Conservation (phyloP, 2,113 vertebrate genomes). For the Phyllopteryx taeniolatus region DNA sequence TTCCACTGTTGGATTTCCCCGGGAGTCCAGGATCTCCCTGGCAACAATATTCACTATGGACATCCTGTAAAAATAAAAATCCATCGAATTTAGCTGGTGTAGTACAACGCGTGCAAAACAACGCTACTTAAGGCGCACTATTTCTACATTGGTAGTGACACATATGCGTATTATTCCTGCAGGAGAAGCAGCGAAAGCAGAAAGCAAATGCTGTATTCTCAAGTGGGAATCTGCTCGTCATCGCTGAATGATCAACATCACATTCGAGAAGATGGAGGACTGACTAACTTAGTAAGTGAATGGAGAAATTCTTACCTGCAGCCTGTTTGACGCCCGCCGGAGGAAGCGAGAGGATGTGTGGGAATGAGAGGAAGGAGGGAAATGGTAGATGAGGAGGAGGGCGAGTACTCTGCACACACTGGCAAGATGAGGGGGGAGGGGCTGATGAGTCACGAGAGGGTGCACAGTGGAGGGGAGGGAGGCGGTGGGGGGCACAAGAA, state of each 20-base stretch:
- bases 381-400: slow-evolving; percentile 44
- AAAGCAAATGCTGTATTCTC: background rate
- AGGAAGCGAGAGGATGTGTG: slow-evolving; percentile 49
- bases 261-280: slow-evolving; percentile 6
- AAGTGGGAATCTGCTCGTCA: background rate
- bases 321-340: slow-evolving; percentile 54
- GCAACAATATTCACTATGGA: slow-evolving; percentile 86
- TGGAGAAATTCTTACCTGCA: slow-evolving; percentile 65
- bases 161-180: background rate
- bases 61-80: slow-evolving; percentile 68
- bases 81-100: background rate
- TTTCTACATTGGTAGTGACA: background rate
- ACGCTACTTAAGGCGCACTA: too few species aligned
- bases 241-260: slow-evolving; percentile 19
- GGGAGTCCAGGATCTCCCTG: slow-evolving; percentile 91
- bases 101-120: background rate
- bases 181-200: background rate
- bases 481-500: slow-evolving; percentile 12
- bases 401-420: slow-evolving; percentile 48
- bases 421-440: slow-evolving; percentile 57
- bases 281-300: slow-evolving; percentile 26
- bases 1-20: slow-evolving; percentile 78
- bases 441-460: slow-evolving; percentile 65
- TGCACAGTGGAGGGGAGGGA: slow-evolving; percentile 38
- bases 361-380: slow-evolving; percentile 44